A percentile compares a stretch with the other conserved stretches of the same genome.
Conservation (phyloP, 2,797 vertebrate species). For the Pangasius macronema region DNA sequence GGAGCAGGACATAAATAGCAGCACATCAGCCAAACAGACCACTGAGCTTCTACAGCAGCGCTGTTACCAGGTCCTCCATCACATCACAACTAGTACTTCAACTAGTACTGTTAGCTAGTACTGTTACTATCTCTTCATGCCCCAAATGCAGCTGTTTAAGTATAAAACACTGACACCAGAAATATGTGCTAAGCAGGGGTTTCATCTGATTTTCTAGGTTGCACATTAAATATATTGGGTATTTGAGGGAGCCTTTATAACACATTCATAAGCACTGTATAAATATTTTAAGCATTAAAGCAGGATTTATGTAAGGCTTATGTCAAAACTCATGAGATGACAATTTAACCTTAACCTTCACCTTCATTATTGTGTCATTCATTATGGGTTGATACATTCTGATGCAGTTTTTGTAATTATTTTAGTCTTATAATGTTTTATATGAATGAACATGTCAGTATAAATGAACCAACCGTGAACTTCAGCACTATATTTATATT, state of each 20-base stretch:
- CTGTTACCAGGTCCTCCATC: conserved; percentile 82
- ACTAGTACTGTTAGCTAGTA: background rate
- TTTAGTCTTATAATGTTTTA: background rate
- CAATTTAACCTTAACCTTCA: background rate
- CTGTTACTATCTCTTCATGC: background rate
- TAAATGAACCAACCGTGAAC: background rate
- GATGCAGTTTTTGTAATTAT: background rate
- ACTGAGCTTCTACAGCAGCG: conserved; percentile 79
- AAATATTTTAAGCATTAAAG: background rate
- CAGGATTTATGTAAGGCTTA: background rate
- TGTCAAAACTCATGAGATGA: background rate
- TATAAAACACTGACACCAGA: background rate
- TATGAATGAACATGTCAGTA: background rate
- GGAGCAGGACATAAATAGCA: conserved; percentile 84
- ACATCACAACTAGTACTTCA: background rate
- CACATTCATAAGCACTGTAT: background rate
- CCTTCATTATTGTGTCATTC: background rate
- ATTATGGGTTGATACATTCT: background rate
- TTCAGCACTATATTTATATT: background rate
- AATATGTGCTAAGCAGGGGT: background rate
- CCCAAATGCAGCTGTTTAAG: background rate
- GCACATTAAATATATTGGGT: too few relatives aligned
- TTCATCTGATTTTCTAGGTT: background rate
- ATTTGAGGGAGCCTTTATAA: background rate
- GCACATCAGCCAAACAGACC: conserved; percentile 70